Base-by-base conservation (phyloP, 1,140 invertebrate species). In the Druon quercuslanigerum region DNA sequence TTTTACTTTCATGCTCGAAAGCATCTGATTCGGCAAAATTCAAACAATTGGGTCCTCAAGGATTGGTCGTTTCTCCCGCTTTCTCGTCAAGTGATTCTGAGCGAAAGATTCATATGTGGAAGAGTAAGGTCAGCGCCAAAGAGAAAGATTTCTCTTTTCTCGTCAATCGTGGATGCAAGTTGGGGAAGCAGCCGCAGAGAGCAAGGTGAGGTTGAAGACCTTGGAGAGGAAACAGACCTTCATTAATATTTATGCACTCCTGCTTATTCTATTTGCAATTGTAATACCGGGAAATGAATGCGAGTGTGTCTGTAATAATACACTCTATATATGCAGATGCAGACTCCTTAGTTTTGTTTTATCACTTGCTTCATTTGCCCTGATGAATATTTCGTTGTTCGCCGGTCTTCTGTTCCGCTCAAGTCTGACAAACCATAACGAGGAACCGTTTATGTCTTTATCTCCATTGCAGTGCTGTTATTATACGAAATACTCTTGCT, bases 201-300 rank as follows among this genome's bases (percentile, higher is more conserved):
- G 73, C 75, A 77, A 79, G 76, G 72, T 46, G 72, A 76, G 79
- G 81, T 74, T 78, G 78, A 85, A 82, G 82, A 85, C 80, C 82
- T 84, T 85, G 78, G 83, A 82, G 79, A 85, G 83, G 83, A 82
- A 86, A 83, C 82, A 83, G 82, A 84, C 79, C 82, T 83, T 84
- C 83, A 85, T 86, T 87, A 87, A 87, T 85, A 86, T 87, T 87
- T 85, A 86, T 87, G 85, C 79, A 75, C 77, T 75, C 74, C 80
- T 86, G 83, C 86, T 87, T 87, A 86, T 86, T 85, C 79, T 84
- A 86, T 87, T 87, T 87, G 85, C 86, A 86, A 85, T 87, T 78
- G 83, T 87, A 87, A 87, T 86, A 82, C 51, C 20, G 25, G 19
- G 78, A 82, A 84, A 87, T 82, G 85, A 82, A 84, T 81, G 80